A percentile compares a stretch with the other conserved stretches of the same genome.
Conservation (phyloP, 2,888 invertebrate species). For the Eupelmus urozonus region DNA sequence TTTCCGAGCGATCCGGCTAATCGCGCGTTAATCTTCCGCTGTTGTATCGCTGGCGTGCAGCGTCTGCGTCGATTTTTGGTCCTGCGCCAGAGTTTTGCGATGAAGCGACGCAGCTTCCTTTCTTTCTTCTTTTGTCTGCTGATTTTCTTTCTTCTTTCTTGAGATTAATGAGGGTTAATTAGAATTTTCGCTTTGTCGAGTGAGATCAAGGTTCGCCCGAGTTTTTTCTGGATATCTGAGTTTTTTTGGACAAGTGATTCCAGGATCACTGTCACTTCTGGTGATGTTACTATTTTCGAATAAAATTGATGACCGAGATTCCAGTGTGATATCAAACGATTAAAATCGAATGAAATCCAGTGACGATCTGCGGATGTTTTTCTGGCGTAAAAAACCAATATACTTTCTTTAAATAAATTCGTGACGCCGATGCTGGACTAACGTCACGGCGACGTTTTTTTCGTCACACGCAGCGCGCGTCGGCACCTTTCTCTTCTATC, state of each 20-base stretch:
- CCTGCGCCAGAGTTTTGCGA: slow-evolving; percentile 66
- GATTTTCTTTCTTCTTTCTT: background rate
- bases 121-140: slow-evolving; percentile 6
- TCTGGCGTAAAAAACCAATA: background rate
- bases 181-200: too few species aligned
- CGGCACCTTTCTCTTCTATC: slow-evolving; percentile 12
- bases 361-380: too few species aligned
- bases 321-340: background rate
- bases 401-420: slow-evolving; percentile 55
- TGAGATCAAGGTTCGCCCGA: too few species aligned
- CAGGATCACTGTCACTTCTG: too few species aligned
- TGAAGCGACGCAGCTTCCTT: background rate
- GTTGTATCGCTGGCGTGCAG: background rate
- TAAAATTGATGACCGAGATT: slow-evolving; percentile 1
- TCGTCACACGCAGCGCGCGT: slow-evolving; percentile 32
- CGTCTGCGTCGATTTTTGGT: slow-evolving; percentile 53
- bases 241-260: too few species aligned
- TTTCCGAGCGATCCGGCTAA: slow-evolving; percentile 18
- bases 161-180: slow-evolving; percentile 64
- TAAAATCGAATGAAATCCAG: background rate
- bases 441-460: slow-evolving; percentile 79
- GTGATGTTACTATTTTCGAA: too few species aligned
- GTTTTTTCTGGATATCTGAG: too few species aligned
- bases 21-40: slow-evolving; percentile 28
- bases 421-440: slow-evolving; percentile 39